Conservation (phyloP, 2,113 vertebrate species). For the Catharus bicknelli region DNA sequence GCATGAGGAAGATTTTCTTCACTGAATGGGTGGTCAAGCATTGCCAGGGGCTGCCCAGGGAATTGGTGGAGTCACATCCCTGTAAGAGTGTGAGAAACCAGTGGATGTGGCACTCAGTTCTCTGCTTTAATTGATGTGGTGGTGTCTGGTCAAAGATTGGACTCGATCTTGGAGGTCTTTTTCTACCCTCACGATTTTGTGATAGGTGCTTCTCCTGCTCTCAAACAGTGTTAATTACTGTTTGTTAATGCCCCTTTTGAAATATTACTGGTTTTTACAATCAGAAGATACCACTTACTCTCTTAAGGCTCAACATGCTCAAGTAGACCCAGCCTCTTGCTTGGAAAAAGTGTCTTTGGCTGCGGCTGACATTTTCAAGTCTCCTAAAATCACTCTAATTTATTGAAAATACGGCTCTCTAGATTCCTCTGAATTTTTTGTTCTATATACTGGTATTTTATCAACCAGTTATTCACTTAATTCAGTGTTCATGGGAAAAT, state of each 20-base stretch:
- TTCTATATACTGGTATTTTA: neutral
- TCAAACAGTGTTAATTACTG: neutral
- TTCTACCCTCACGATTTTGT: too few relatives aligned
- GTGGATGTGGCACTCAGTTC: neutral
- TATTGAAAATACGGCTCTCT: neutral
- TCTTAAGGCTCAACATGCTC: neutral
- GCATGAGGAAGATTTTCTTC: neutral
- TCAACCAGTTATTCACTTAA: neutral
- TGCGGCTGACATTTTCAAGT: neutral
- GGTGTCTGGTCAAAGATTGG: neutral
- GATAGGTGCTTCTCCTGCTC: neutral
- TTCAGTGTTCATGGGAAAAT: neutral
- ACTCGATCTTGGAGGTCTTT: neutral
- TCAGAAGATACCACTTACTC: neutral
- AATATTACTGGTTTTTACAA: neutral
- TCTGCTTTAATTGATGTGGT: neutral
- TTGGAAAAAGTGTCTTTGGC: neutral
- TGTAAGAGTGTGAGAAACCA: neutral
- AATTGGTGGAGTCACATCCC: too few relatives aligned
- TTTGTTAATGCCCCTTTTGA: neutral
- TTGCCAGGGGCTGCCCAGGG: neutral
- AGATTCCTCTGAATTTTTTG: neutral
- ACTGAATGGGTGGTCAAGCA: neutral
- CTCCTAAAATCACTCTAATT: neutral
- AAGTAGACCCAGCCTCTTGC: neutral